Base-by-base conservation (phyloP, 2,797 vertebrate genomes). In the Dicrostonyx torquatus region DNA sequence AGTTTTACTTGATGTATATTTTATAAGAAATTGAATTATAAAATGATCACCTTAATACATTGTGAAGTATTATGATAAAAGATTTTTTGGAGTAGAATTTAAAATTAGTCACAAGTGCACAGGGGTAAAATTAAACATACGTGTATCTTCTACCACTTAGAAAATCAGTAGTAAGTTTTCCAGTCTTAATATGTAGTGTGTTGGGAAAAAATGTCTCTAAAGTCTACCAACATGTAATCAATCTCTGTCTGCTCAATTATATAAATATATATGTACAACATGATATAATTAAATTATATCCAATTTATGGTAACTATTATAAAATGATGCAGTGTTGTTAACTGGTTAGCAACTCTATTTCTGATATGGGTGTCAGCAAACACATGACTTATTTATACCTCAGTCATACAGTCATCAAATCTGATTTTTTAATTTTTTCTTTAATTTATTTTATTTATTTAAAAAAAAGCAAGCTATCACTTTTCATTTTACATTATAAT, bases 221-320 rank as follows among this genome's bases (percentile, higher is more conserved):
- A 29, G 0, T 95, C 91, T 91, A 83, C 2, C 13, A 87, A 37
- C 11, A 79, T 66, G 18, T 37, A 66, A 3, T n/a, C 12, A 87
- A 82, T 84, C 0, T 93, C 45, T 29, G 79, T 94, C n/a, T 94
- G n/a, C 86, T 94, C 22, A 29, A 14, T 83, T 11, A 31, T 78
- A 62, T 45, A 90, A 87, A 66, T 31, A 62, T 60, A 70, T 37
- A 82, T 85, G 6, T 2, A 50, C 48, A 91, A 73, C 24, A 45
- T 94, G 43, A 62, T 45, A 89, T n/a, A 94, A 73, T 94, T 95
- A 82, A 93, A 86, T 79, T 95, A 60, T 84, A 88, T 96, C 89
- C 8, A 14, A 18, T 88, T 94, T 95, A 58, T 50, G 9, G 10
- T 91, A 79, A 82, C 1, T 6, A 50, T 66, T 75, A 76, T 70